Percentiles rank a stretch among this genome's conserved stretches.
Conservation (phyloP, 1,140 invertebrate species). For the Camponotus floridanus region DNA sequence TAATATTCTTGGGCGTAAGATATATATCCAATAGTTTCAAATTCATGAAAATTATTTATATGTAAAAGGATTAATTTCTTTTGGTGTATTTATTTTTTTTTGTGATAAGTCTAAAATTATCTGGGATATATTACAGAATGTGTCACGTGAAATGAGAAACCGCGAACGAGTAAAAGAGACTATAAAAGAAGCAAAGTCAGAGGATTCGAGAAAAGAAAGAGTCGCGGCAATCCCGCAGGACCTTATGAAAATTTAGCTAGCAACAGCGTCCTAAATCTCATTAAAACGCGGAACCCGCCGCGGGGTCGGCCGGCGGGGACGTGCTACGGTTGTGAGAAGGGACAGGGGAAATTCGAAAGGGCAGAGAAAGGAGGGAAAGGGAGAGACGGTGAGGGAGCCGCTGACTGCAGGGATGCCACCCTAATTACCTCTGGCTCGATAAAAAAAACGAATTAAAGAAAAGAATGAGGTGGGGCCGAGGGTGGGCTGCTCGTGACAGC, state of each 20-base stretch:
- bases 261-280: conserved; percentile 83
- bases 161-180: conserved; percentile 26
- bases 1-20: background rate
- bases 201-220: conserved; percentile 19
- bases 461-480: conserved; percentile 85
- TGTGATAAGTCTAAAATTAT: background rate
- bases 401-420: conserved; percentile 84
- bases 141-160: background rate
- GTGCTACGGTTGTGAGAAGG: conserved; percentile 31
- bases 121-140: background rate
- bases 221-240: conserved; percentile 74
- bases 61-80: background rate
- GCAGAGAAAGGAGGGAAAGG: background rate
- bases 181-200: conserved; percentile 43
- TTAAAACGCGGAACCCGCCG: conserved; percentile 78
- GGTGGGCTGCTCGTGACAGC: conserved; percentile 86
- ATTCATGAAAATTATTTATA: background rate
- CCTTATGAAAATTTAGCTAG: conserved; percentile 83
- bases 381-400: conserved; percentile 63
- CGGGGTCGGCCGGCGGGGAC: conserved; percentile 44
- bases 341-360: conserved; percentile 29
- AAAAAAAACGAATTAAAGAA: conserved; percentile 86
- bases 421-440: conserved; percentile 85
- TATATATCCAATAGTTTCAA: background rate
- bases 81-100: background rate